phyloP scores from a whole-genome alignment of 2,888 invertebrate genomes.

The Spicauda simplicius region DNA sequence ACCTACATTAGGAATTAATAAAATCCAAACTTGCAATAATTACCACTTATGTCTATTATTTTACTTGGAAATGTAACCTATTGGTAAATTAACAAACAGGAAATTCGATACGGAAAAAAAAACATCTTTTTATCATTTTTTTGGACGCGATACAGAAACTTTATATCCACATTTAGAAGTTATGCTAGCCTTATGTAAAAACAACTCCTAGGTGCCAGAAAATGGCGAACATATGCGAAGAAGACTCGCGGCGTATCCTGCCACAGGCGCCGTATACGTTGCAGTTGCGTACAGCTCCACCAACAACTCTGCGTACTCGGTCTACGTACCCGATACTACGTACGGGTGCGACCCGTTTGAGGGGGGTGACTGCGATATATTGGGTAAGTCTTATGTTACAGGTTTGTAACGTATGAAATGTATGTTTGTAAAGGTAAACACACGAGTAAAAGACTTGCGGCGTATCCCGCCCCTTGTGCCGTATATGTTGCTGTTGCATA shows the following conservation, averaged over 20 bases:
- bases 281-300: constrained; percentile 73
- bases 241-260: constrained; percentile 85
- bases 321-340: constrained; percentile 88
- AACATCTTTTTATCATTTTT: too few species aligned
- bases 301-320: constrained; percentile 73
- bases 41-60: too few species aligned
- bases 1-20: too few species aligned
- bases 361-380: constrained; percentile 77
- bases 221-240: constrained; percentile 63
- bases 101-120: too few species aligned
- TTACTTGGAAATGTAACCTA: too few species aligned
- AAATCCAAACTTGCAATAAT: too few species aligned
- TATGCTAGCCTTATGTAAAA: background rate
- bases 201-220: constrained; percentile 51
- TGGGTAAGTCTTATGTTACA: constrained; percentile 72
- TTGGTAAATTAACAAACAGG: too few species aligned
- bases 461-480: constrained; percentile 86
- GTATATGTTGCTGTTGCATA: constrained; percentile 84
- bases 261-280: constrained; percentile 86
- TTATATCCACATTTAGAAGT: too few species aligned
- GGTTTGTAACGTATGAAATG: too few species aligned
- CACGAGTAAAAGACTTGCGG: constrained; percentile 80
- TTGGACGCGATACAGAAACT: too few species aligned
- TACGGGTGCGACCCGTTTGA: constrained; percentile 86
- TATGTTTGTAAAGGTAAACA: constrained; percentile 45